Conservation (phyloP, 37 sponge, comb jelly and placozoan species). For the Petrosia ficiformis region DNA sequence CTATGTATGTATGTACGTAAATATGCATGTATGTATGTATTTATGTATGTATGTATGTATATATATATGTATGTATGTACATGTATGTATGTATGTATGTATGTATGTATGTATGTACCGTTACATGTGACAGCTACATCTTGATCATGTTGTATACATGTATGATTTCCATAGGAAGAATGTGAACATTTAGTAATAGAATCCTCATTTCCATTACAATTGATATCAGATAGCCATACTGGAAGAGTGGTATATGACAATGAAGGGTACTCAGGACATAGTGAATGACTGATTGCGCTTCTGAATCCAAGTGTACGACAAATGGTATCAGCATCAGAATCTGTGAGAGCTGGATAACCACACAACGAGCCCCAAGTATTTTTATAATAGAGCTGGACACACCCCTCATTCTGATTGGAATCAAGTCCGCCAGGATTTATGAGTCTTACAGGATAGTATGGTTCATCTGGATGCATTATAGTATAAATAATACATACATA, state of each 20-base stretch:
- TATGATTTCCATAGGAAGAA: background rate
- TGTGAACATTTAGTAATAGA: background rate
- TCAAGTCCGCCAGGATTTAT: background rate
- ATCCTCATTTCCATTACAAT: background rate
- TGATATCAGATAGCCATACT: background rate
- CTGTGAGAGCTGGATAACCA: background rate
- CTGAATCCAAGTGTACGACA: constrained; percentile 4
- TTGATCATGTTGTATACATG: background rate
- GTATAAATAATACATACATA: background rate
- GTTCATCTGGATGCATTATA: background rate
- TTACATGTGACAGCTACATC: background rate
- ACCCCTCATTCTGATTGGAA: background rate
- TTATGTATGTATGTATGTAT: too few species aligned
- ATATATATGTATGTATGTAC: too few species aligned
- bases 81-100: too few species aligned
- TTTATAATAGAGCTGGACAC: background rate
- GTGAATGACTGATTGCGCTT: background rate
- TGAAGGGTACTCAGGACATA: background rate
- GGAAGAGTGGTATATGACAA: background rate
- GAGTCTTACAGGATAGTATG: background rate
- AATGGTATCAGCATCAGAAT: background rate
- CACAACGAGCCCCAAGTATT: constrained; percentile 12
- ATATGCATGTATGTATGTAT: too few species aligned
- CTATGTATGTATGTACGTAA: too few species aligned
- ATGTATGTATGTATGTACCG: too few species aligned